Evolutionary conservation across 2,797 vertebrate species (phyloP).

Genomic region (Sphenopsis melanotis): DNA sequence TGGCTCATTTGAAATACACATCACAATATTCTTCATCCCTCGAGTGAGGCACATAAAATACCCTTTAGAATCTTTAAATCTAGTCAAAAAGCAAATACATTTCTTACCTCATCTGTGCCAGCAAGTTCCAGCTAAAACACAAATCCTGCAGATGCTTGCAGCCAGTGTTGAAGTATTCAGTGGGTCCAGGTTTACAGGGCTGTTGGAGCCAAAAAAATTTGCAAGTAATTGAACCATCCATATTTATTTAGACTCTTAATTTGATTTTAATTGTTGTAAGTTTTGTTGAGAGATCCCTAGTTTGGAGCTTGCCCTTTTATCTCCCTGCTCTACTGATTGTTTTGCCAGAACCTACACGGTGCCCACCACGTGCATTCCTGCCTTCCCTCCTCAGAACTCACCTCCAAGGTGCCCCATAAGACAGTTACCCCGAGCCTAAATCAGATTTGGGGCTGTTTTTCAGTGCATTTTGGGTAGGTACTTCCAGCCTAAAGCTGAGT

Average conservation of each 20-base stretch:
- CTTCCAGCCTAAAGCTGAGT: neutral
- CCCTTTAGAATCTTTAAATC: neutral
- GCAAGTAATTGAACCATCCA: neutral
- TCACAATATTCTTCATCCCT: neutral
- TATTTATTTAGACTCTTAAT: neutral
- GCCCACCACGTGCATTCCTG: neutral
- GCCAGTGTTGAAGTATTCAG: accelerated
- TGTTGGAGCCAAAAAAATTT: neutral
- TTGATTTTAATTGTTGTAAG: neutral
- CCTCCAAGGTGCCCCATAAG: too few species aligned
- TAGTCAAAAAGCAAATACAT: neutral
- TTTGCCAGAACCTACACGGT: accelerated
- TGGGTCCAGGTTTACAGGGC: neutral
- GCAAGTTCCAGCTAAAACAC: neutral
- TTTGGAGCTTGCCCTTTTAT: neutral
- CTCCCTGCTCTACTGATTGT: accelerated
- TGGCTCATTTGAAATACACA: slow-evolving; percentile 17
- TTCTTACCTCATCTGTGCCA: neutral
- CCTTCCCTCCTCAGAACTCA: neutral
- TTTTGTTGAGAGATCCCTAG: neutral
- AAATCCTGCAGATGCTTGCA: neutral
- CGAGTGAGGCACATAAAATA: neutral
- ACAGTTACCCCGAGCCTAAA: neutral
- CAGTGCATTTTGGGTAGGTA: too few species aligned
- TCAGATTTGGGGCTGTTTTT: neutral